A percentile compares a stretch with the other conserved stretches of the same genome.
Conservation (phyloP, 2,888 invertebrate species). For the Drosophila eohydei region DNA sequence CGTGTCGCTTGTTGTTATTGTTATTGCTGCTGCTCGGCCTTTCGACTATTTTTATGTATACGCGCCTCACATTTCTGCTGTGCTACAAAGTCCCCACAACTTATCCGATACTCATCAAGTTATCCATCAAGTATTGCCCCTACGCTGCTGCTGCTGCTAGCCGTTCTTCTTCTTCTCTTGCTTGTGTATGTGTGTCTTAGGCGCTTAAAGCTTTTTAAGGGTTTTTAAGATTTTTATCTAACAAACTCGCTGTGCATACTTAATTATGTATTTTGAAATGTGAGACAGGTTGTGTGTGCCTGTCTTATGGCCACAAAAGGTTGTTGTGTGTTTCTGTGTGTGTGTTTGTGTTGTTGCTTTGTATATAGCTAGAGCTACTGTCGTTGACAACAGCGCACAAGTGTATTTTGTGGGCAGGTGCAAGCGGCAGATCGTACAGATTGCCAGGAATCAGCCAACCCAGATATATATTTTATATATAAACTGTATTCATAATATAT, state of each 20-base stretch:
- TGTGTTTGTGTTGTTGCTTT: constrained; percentile 2
- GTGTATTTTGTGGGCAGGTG: constrained; percentile 45
- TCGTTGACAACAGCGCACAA: constrained; percentile 70
- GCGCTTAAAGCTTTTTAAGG: constrained; percentile 81
- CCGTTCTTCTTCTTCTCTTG: constrained; percentile 20
- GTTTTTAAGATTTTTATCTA: constrained; percentile 80
- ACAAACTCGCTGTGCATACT: constrained; percentile 81
- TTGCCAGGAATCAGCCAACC: constrained; percentile 26
- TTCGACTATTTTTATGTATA: constrained; percentile 65
- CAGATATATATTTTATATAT: constrained; percentile 1
- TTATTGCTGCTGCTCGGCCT: constrained; percentile 51
- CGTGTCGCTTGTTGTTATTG: constrained; percentile 58
- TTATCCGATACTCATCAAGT: constrained; percentile 69
- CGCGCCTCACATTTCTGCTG: constrained; percentile 60
- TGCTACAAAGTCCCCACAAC: constrained; percentile 61
- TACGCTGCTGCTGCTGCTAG: constrained; percentile 29
- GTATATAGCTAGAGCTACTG: constrained; percentile 67
- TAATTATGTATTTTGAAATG: constrained; percentile 80
- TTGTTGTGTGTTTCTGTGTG: constrained; percentile 7
- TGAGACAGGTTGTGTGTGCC: constrained; percentile 73
- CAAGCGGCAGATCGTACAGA: constrained; percentile 36
- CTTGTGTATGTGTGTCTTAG: constrained; percentile 48
- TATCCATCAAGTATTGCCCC: constrained; percentile 75
- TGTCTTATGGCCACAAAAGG: constrained; percentile 36
- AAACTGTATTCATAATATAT: neutral